Evolutionary conservation across 1,140 invertebrate species (phyloP).

Genomic region (Papilio dardanus): DNA sequence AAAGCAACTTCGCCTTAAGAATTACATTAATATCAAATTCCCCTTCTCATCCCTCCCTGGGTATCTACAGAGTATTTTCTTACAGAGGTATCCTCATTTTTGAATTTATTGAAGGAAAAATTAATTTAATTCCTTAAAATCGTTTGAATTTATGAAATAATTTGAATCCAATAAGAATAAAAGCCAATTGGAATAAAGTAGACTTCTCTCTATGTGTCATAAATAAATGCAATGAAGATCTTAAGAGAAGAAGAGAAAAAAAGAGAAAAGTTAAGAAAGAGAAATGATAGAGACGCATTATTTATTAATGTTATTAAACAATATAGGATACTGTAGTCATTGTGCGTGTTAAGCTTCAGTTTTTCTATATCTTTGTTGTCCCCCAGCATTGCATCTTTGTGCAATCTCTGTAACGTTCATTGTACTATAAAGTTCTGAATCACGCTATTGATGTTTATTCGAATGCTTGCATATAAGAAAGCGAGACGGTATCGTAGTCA

Average conservation of each 20-base stretch:
- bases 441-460: constrained; percentile 57
- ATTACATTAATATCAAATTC: constrained; percentile 14
- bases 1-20: neutral
- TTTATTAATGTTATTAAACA: neutral
- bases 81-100: neutral
- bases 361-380: neutral
- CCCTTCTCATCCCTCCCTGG: neutral
- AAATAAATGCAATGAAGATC: too few species aligned
- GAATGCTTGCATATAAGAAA: constrained; percentile 44
- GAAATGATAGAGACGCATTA: neutral
- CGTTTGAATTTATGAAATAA: neutral
- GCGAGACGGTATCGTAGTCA: neutral
- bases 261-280: neutral
- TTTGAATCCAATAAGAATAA: neutral
- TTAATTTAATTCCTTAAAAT: neutral
- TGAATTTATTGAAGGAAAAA: neutral
- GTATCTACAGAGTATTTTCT: neutral
- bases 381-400: neutral
- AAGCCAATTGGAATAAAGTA: neutral
- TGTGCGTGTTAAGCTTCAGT: neutral
- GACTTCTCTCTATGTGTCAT: too few species aligned
- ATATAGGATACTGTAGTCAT: neutral
- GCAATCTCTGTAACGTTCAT: neutral
- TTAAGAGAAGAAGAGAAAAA: neutral
- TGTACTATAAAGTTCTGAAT: constrained; percentile 43